Evolutionary conservation across 2,797 vertebrate genomes (phyloP).

Genomic region (Pristis pectinata): DNA sequence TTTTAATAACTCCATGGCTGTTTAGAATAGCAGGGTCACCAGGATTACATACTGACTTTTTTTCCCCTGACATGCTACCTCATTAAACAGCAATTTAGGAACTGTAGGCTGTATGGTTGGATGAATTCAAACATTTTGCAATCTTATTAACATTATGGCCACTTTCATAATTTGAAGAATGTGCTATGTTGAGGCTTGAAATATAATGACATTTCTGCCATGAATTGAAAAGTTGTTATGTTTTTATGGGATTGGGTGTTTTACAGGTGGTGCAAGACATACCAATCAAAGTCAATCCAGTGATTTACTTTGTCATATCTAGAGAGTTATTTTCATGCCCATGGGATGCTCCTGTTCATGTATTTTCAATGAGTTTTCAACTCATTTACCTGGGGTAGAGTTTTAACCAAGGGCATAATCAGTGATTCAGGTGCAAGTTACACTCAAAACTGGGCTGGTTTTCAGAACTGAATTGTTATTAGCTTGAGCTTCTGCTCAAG

Average conservation of each 20-base stretch:
- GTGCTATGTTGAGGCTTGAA: not conserved
- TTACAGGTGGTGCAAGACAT: not conserved
- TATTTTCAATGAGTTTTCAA: not conserved
- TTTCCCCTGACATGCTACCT: not conserved
- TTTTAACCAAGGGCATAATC: not conserved
- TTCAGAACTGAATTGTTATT: not conserved
- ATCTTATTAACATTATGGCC: not conserved
- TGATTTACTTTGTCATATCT: not conserved
- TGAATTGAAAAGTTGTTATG: not conserved
- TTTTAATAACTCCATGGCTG: not conserved
- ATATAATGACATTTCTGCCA: not conserved
- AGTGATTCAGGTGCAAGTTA: not conserved
- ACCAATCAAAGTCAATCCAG: not conserved
- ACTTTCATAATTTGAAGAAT: conserved; percentile 22
- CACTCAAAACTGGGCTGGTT: not conserved
- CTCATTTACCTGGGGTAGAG: not conserved
- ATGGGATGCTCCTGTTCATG: not conserved
- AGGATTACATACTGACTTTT: not conserved
- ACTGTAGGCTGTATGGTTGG: not conserved
- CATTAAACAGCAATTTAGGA: not conserved
- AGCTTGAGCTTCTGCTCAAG: not conserved
- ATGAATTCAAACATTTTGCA: not conserved
- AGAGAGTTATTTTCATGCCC: not conserved
- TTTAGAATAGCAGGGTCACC: not conserved
- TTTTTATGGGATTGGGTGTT: not conserved